These are phyloP conservation scores for Dasysyrphus albostriatus DNA, from an alignment of 2,888 invertebrate species.

Conservation along the genomic window DNA sequence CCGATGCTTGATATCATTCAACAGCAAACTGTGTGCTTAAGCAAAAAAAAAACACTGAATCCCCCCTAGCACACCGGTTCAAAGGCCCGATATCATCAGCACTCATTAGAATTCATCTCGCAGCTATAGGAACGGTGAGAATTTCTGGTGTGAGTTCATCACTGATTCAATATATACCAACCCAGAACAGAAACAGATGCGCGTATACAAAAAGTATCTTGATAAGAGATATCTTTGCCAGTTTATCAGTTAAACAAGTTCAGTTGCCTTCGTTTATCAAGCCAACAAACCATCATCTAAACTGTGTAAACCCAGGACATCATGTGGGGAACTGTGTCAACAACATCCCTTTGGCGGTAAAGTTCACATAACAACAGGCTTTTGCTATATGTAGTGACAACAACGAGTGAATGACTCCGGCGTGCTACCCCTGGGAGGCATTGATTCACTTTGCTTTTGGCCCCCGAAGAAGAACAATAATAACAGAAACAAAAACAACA, in stretches of 20 bases:
- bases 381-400: slow-evolving; percentile 45
- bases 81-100: slow-evolving; percentile 26
- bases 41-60: background rate
- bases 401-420: slow-evolving; percentile 64
- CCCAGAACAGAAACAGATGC: slow-evolving; percentile 30
- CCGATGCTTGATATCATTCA: background rate
- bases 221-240: slow-evolving; percentile 43
- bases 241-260: slow-evolving; percentile 30
- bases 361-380: slow-evolving; percentile 36
- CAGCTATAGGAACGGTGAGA: slow-evolving; percentile 17
- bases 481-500: background rate
- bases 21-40: background rate
- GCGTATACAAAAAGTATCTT: slow-evolving; percentile 16
- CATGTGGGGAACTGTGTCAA: slow-evolving; percentile 60
- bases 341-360: slow-evolving; percentile 67
- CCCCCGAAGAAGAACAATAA: background rate
- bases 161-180: slow-evolving; percentile 12
- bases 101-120: slow-evolving; percentile 35
- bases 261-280: slow-evolving; percentile 44
- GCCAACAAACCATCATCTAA: slow-evolving; percentile 25
- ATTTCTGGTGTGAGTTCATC: background rate
- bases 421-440: slow-evolving; percentile 25
- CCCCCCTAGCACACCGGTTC: slow-evolving; percentile 4
- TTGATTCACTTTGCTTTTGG: slow-evolving; percentile 13
- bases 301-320: slow-evolving; percentile 5